These are phyloP conservation scores for Zygothrica quintamaculata DNA, from an alignment of 2,888 invertebrate species.

Conservation along the genomic window DNA sequence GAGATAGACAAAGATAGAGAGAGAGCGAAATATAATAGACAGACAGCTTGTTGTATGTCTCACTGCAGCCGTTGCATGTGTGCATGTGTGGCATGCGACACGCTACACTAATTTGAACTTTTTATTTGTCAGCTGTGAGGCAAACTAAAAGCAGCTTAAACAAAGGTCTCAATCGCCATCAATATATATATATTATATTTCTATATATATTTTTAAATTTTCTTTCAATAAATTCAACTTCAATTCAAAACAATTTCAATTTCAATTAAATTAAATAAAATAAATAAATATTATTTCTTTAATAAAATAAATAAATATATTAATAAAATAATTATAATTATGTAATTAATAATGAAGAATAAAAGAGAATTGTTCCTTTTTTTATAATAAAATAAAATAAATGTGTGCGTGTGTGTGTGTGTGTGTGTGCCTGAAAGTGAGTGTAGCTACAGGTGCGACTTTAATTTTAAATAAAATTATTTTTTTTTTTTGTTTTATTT, in stretches of 20 bases:
- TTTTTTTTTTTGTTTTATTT: not conserved
- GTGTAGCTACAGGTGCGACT: not conserved
- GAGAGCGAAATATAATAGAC: not conserved
- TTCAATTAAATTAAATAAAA: not conserved
- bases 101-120: conserved; percentile 37
- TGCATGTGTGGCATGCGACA: conserved; percentile 44
- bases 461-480: not conserved
- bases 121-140: conserved; percentile 44
- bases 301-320: not conserved
- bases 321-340: no score
- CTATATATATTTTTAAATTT: no score
- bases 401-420: no score
- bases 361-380: no score
- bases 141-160: not conserved
- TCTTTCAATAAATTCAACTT: no score
- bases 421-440: no score
- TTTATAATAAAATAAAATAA: no score
- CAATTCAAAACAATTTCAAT: no score
- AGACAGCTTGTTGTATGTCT: conserved; percentile 54
- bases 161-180: not conserved
- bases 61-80: conserved; percentile 13
- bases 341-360: no score
- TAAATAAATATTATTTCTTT: no score
- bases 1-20: not conserved
- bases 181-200: no score